Conservation (phyloP, 2,888 invertebrate species). For the Hylaea fasciaria region DNA sequence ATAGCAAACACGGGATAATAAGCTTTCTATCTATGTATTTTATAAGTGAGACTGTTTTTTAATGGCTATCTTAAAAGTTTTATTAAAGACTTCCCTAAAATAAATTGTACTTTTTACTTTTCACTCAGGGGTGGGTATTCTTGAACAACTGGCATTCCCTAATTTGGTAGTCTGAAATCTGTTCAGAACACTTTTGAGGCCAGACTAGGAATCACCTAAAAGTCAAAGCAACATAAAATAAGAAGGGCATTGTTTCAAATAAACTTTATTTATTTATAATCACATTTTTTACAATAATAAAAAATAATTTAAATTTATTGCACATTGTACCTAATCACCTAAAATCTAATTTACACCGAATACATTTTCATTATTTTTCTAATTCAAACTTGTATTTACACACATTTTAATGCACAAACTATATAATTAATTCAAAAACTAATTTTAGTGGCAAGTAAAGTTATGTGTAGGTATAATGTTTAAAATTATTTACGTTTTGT, state of each 20-base stretch:
- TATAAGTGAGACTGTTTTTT: too few relatives aligned
- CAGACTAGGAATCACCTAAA: not conserved
- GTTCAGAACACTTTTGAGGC: not conserved
- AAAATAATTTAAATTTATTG: slow-evolving; percentile 34
- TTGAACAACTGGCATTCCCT: too few relatives aligned
- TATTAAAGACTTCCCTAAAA: too few relatives aligned
- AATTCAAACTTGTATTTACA: slow-evolving; percentile 1
- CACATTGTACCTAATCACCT: slow-evolving; percentile 33
- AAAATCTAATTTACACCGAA: slow-evolving; percentile 16
- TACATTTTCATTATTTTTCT: not conserved
- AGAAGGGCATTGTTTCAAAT: slow-evolving; percentile 7
- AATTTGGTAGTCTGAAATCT: too few relatives aligned
- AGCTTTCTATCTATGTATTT: too few relatives aligned
- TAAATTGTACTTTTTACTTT: too few relatives aligned
- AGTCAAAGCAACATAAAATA: slow-evolving; percentile 4
- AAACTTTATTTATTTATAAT: slow-evolving; percentile 33
- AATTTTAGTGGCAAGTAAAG: too few relatives aligned
- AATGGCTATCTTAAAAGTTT: too few relatives aligned
- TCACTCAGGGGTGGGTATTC: too few relatives aligned
- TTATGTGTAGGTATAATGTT: too few relatives aligned
- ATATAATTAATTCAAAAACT: too few relatives aligned
- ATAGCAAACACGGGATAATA: not conserved
- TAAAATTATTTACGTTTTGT: too few relatives aligned
- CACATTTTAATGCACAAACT: not conserved
- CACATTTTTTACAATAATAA: slow-evolving; percentile 38